phyloP scores from a whole-genome alignment of 1,140 invertebrate species.

The Drosophila mojavensis region DNA sequence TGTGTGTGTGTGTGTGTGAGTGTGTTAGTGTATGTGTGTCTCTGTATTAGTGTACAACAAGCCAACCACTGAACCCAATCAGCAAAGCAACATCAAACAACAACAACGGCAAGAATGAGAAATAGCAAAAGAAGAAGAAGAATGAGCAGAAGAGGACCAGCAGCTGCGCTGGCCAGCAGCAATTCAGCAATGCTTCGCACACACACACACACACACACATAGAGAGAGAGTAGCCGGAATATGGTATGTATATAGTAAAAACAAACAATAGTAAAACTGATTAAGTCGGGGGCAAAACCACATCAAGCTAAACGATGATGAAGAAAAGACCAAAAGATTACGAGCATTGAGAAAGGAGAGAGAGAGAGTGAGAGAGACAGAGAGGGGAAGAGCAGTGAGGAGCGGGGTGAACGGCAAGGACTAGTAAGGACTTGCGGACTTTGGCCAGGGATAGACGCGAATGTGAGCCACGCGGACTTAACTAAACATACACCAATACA shows the following conservation, averaged over 20 bases:
- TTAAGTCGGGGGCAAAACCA: conserved; percentile 78
- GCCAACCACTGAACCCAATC: conserved; percentile 32
- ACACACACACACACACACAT: conserved; percentile 6
- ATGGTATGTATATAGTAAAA: conserved; percentile 57
- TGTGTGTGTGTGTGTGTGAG: neutral
- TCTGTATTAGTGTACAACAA: neutral
- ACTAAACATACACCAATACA: conserved; percentile 7
- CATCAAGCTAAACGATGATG: conserved; percentile 81
- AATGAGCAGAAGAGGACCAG: neutral
- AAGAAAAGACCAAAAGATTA: conserved; percentile 82
- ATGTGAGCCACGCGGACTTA: conserved; percentile 35
- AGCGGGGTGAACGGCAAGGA: conserved; percentile 5
- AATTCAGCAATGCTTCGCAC: conserved; percentile 42
- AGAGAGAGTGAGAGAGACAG: conserved; percentile 30
- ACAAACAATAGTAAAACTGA: conserved; percentile 82
- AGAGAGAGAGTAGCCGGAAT: conserved; percentile 17
- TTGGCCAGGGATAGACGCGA: conserved; percentile 11
- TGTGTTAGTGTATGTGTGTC: conserved; percentile 1
- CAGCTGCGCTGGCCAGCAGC: conserved; percentile 25
- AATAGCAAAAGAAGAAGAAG: neutral
- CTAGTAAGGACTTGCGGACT: conserved; percentile 16
- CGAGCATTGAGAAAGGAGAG: conserved; percentile 62
- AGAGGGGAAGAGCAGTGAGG: neutral
- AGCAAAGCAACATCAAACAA: conserved; percentile 27
- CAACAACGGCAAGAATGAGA: conserved; percentile 1